Conservation (phyloP, 1,140 invertebrate genomes). For the Notospermus geniculatus region DNA sequence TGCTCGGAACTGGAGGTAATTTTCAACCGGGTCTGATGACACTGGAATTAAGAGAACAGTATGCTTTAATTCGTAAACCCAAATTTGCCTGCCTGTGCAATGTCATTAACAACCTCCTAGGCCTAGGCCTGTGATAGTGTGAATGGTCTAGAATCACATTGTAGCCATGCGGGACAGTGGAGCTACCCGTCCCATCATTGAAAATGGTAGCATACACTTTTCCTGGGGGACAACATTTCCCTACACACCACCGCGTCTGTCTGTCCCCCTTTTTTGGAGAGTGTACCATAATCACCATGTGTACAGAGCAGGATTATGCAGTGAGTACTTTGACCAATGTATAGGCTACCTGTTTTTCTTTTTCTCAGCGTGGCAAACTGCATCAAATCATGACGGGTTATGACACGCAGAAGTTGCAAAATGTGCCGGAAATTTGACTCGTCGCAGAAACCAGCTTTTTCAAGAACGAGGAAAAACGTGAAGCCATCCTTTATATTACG, state of each 20-base stretch:
- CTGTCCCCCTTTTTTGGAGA: background rate
- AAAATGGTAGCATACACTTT: background rate
- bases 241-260: background rate
- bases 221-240: background rate
- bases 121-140: no score
- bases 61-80: no score
- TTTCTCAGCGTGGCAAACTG: slow-evolving; percentile 31
- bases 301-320: background rate
- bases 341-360: slow-evolving; percentile 35
- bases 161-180: no score
- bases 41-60: slow-evolving; percentile 13
- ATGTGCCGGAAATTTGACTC: slow-evolving; percentile 39
- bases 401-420: slow-evolving; percentile 29
- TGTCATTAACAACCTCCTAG: no score
- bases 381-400: slow-evolving; percentile 40
- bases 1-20: slow-evolving; percentile 14
- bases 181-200: background rate
- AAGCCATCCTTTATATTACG: slow-evolving; percentile 31
- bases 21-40: slow-evolving; percentile 29
- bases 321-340: background rate
- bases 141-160: no score
- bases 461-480: slow-evolving; percentile 35
- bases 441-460: slow-evolving; percentile 35
- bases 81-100: no score
- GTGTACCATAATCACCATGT: background rate